A percentile compares a stretch with the other conserved stretches of the same genome.
phyloP scores from a whole-genome alignment of 64 coral and sea anemone species.

The Actinia equina region DNA sequence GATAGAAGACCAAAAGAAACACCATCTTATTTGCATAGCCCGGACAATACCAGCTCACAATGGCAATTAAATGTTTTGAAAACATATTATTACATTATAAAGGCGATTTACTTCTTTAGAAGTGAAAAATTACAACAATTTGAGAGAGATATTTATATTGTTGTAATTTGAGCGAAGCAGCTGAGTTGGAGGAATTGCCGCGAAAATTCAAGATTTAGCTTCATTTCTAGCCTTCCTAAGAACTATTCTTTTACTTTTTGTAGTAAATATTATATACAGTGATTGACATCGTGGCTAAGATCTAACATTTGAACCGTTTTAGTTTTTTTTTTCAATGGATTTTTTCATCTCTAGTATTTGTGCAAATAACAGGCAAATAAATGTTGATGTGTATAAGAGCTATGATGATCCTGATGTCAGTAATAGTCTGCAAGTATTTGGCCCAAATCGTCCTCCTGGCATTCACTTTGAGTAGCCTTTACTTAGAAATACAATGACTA shows the following conservation, averaged over 20 bases:
- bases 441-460: slow-evolving; percentile 37
- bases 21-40: neutral
- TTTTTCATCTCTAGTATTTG: neutral
- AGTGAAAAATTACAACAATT: neutral
- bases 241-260: neutral
- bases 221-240: neutral
- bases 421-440: slow-evolving; percentile 41
- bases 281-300: neutral
- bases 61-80: neutral
- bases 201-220: neutral
- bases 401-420: slow-evolving; percentile 6
- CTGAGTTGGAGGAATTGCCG: neutral
- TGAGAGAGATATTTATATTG: neutral
- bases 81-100: neutral
- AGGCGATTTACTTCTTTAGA: neutral
- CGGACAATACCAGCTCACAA: neutral
- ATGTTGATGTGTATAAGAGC: neutral
- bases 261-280: neutral
- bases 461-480: slow-evolving; percentile 48
- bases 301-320: neutral
- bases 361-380: neutral
- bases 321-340: neutral
- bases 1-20: neutral
- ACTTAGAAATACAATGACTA: slow-evolving; percentile 36
- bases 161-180: slow-evolving; percentile 7